These are phyloP conservation scores for Vombatus ursinus DNA, from an alignment of 2,113 vertebrate genomes.

Conservation along the genomic window DNA sequence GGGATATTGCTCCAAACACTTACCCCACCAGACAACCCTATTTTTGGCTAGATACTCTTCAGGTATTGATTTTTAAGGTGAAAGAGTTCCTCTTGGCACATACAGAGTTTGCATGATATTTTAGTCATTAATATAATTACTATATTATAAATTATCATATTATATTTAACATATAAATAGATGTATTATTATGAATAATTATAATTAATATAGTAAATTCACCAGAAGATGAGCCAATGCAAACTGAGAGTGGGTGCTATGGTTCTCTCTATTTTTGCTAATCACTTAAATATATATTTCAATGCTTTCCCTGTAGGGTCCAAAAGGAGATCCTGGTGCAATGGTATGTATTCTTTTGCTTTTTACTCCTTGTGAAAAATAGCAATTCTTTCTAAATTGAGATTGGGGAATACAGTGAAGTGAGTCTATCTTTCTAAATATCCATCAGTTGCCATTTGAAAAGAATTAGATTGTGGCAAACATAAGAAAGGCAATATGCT, in stretches of 20 bases:
- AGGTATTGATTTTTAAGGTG: not conserved
- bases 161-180: too few species aligned
- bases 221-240: not conserved
- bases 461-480: not conserved
- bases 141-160: too few species aligned
- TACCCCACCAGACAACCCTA: not conserved
- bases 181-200: too few species aligned
- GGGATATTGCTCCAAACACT: not conserved
- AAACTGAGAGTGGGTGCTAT: not conserved
- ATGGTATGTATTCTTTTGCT: slow-evolving; percentile 84
- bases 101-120: not conserved
- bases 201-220: not conserved
- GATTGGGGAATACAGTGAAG: not conserved
- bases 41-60: not conserved
- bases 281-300: slow-evolving; percentile 7
- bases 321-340: slow-evolving; percentile 94
- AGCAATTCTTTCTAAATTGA: slow-evolving; percentile 3
- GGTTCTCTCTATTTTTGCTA: not conserved
- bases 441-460: not conserved
- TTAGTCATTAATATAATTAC: too few species aligned
- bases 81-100: not conserved
- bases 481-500: not conserved
- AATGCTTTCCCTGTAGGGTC: slow-evolving; percentile 87
- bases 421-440: not conserved
- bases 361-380: slow-evolving; percentile 12